Evolutionary conservation across 1,140 invertebrate genomes (phyloP).

Genomic region (Lethocerus indicus): DNA sequence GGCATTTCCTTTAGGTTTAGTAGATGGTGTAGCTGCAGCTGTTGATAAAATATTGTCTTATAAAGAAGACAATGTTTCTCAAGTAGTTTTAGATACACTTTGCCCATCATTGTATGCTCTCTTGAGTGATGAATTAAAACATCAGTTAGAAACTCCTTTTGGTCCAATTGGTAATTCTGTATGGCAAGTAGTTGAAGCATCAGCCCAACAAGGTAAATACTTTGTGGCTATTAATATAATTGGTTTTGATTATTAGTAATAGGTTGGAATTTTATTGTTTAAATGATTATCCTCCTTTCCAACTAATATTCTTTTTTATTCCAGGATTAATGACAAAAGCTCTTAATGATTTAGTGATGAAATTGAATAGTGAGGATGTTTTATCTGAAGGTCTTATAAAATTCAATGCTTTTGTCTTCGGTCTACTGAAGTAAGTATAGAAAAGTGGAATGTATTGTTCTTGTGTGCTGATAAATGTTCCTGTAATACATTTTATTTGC

Average conservation of each 20-base stretch:
- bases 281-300: no score
- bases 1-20: not conserved
- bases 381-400: conserved; percentile 71
- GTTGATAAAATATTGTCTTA: conserved; percentile 23
- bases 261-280: not conserved
- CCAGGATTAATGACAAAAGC: conserved; percentile 60
- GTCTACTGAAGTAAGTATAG: conserved; percentile 62
- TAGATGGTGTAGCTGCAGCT: conserved; percentile 6
- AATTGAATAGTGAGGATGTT: conserved; percentile 67
- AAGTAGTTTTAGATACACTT: conserved; percentile 40
- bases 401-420: conserved; percentile 79
- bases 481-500: no score
- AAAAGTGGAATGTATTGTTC: no score
- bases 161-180: conserved; percentile 73
- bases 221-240: not conserved
- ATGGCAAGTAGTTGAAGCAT: conserved; percentile 75
- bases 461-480: no score
- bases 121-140: conserved; percentile 65
- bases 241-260: no score
- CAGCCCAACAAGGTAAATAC: conserved; percentile 58
- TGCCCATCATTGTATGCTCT: conserved; percentile 73
- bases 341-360: conserved; percentile 68
- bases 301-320: conserved; percentile 10
- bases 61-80: conserved; percentile 39
- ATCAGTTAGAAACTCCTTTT: conserved; percentile 65